A percentile compares a stretch with the other conserved stretches of the same genome.
These are phyloP conservation scores for Rhizomys pruinosus DNA, from an alignment of 2,113 vertebrate species.

Conservation along the genomic window DNA sequence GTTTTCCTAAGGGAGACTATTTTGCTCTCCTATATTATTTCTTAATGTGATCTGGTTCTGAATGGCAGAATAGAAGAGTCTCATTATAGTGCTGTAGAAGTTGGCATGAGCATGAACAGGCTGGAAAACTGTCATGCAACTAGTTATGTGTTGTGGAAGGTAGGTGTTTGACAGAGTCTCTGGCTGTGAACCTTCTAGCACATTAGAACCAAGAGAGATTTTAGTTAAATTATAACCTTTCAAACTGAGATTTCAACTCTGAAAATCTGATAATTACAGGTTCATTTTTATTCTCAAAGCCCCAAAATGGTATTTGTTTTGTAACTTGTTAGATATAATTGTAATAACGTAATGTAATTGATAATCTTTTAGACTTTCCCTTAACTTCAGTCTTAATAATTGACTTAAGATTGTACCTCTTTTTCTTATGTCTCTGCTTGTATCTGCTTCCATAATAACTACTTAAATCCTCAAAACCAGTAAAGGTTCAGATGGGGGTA, in stretches of 20 bases:
- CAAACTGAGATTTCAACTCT: not conserved
- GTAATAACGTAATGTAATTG: not conserved
- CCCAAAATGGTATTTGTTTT: conserved; percentile 22
- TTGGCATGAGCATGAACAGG: not conserved
- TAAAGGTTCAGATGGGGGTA: not conserved
- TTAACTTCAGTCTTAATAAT: conserved; percentile 12
- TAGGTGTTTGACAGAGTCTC: not conserved
- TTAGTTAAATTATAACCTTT: conserved; percentile 16
- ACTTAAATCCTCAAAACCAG: not conserved
- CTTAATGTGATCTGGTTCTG: not conserved
- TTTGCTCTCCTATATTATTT: conserved; percentile 28
- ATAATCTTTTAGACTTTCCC: not conserved
- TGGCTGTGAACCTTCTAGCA: not conserved
- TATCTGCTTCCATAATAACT: not conserved
- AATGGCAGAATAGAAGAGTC: not conserved
- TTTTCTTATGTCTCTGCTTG: conserved; percentile 27
- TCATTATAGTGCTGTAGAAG: not conserved
- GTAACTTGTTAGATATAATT: not conserved
- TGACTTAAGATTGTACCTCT: not conserved
- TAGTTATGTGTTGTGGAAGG: not conserved
- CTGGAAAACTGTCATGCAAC: not conserved
- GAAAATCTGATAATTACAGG: not conserved
- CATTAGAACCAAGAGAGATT: not conserved
- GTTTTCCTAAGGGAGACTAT: not conserved
- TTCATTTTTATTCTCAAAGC: not conserved